Evolutionary conservation across 2,888 invertebrate species (phyloP).

Genomic region (Nesidiocoris tenuis): DNA sequence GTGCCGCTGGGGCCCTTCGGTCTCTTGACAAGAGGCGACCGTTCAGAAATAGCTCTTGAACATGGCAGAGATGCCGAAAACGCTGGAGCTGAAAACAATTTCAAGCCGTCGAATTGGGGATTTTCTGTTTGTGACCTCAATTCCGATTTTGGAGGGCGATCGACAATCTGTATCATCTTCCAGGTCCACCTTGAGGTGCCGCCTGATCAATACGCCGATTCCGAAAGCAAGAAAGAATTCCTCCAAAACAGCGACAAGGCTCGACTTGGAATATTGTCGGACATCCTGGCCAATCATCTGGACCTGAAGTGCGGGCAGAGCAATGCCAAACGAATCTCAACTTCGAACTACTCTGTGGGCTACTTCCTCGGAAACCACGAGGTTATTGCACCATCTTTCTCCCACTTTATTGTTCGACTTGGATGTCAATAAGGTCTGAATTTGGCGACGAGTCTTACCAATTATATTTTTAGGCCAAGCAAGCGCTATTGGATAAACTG

Average conservation of each 20-base stretch:
- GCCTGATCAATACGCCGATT: slow-evolving; percentile 66
- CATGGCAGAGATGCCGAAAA: too few species aligned
- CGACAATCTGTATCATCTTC: too few species aligned
- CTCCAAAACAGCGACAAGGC: slow-evolving; percentile 66
- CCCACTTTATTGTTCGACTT: too few species aligned
- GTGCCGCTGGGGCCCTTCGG: too few species aligned
- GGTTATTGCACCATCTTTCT: too few species aligned
- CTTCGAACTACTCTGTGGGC: slow-evolving; percentile 61
- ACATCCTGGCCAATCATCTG: slow-evolving; percentile 70
- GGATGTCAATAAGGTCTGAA: too few species aligned
- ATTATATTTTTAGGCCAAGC: slow-evolving; percentile 68
- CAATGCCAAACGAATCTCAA: slow-evolving; percentile 51
- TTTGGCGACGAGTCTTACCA: too few species aligned
- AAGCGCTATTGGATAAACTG: slow-evolving; percentile 66
- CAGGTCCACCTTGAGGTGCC: slow-evolving; percentile 81
- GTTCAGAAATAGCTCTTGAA: too few species aligned
- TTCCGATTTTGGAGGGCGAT: too few species aligned
- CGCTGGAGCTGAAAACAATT: too few species aligned
- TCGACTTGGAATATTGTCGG: slow-evolving; percentile 75
- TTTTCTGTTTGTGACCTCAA: not conserved
- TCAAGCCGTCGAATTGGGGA: too few species aligned
- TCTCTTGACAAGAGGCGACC: too few species aligned
- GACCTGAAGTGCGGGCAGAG: slow-evolving; percentile 62
- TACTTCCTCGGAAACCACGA: slow-evolving; percentile 81
- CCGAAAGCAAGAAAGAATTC: slow-evolving; percentile 61